phyloP scores from a whole-genome alignment of 1,140 invertebrate genomes.

The Saxidomus purpurata region DNA sequence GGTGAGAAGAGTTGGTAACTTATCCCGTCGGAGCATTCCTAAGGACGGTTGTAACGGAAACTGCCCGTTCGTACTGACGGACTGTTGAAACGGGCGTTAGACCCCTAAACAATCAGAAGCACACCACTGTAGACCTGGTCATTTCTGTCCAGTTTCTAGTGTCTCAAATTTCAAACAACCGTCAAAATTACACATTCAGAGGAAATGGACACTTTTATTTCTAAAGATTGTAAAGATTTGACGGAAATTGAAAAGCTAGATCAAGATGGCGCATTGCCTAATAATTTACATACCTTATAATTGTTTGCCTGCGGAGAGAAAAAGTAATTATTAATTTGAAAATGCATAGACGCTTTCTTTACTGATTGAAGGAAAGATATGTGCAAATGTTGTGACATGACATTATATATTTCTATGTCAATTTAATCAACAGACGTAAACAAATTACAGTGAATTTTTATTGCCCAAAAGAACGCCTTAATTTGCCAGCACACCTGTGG shows the following conservation, averaged over 20 bases:
- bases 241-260: neutral
- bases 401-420: constrained; percentile 15
- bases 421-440: constrained; percentile 29
- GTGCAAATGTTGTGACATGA: constrained; percentile 38
- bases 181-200: constrained; percentile 1
- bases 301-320: constrained; percentile 24
- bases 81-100: too few species aligned
- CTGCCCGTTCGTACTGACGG: too few species aligned
- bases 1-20: too few species aligned
- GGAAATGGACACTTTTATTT: constrained; percentile 26
- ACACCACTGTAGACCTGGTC: neutral
- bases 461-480: neutral
- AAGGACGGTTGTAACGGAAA: too few species aligned
- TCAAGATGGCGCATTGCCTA: constrained; percentile 20
- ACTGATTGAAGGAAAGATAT: constrained; percentile 7
- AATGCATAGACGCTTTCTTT: constrained; percentile 5
- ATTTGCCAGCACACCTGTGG: constrained; percentile 1
- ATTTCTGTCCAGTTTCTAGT: neutral
- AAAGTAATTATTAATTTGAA: constrained; percentile 36
- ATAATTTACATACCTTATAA: constrained; percentile 3
- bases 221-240: constrained; percentile 8
- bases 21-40: too few species aligned
- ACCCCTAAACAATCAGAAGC: too few species aligned
- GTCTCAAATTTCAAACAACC: neutral
- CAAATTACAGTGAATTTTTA: constrained; percentile 16